Evolutionary conservation across 1,140 invertebrate genomes (phyloP), one percentile per base, ranked within the genome.

Genomic region (Chrysopa pallens): DNA sequence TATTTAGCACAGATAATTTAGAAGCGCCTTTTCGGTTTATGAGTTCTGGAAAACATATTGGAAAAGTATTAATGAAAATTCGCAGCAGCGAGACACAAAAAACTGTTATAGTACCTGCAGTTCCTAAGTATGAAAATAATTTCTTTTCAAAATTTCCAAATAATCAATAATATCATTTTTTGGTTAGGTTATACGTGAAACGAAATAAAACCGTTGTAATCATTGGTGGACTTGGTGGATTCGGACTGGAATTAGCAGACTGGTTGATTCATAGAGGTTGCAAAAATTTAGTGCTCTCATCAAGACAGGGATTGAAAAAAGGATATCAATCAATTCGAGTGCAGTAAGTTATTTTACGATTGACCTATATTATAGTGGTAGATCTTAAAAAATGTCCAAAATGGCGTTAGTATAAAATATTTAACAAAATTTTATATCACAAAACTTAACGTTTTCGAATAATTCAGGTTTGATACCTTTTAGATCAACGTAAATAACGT

Each of bases 11-110:
- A 23, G 53, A 75, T 41, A 66, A 80, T 54, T 57, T 78, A 4
- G 77, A 80, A 52, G 58, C 72, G 47, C 76, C 77, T 2, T 82
- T 80, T 59, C 62, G 36, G n/a, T 76, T 77, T 53, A 84, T 91
- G 76, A 78, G 82, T 6, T 72, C 76, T 45, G 87, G 86, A 9
- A 87, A 87, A 63, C 87, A 91, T 57, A 83, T 87, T 43, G 87
- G 87, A 45, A 91, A 91, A 70, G 74, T 80, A 11, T 37, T 88
- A 6, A 61, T 88, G 7, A 73, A 84, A 60, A 72, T 86, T 36
- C 59, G 69, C 23, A 60, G 69, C 8, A 69, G 73, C 49, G 68
- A 73, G 53, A 48, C 52, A 36, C 50, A 46, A 8, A 55, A 49
- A 31, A 33, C 46, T 5, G 50, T 50, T 8, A 50, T 48, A 2